Evolutionary conservation across 1,140 invertebrate genomes (phyloP).

Genomic region (Leptinotarsa undecemlineata): DNA sequence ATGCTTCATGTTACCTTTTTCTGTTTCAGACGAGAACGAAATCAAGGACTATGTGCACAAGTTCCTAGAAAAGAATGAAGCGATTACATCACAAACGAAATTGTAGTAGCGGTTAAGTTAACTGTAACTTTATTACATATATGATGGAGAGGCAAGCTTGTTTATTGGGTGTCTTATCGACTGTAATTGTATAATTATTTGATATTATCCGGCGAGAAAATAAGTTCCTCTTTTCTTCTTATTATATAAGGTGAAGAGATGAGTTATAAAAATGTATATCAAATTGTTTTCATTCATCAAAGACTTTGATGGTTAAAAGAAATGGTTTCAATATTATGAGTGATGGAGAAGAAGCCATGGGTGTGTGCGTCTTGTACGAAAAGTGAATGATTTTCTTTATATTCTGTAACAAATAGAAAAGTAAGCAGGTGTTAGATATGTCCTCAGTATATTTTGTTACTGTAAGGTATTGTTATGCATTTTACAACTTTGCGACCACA

Average conservation of each 20-base stretch:
- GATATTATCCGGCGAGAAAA: no score
- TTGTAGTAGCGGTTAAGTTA: constrained; percentile 3
- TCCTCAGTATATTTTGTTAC: not conserved
- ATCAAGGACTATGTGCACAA: constrained; percentile 55
- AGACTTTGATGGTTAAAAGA: no score
- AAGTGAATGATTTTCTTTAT: not conserved
- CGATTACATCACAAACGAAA: constrained; percentile 47
- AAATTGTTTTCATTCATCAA: no score
- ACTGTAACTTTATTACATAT: no score
- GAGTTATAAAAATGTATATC: no score
- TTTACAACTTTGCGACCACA: not conserved
- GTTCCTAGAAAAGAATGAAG: constrained; percentile 50
- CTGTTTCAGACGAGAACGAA: constrained; percentile 55
- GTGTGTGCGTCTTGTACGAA: not conserved
- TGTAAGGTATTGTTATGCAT: not conserved
- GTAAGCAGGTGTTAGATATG: not conserved
- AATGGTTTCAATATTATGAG: no score
- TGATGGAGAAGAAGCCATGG: no score
- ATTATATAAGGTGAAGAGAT: no score
- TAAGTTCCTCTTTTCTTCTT: no score
- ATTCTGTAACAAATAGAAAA: not conserved
- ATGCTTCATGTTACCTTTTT: no score
- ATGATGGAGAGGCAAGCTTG: not conserved
- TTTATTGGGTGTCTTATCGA: not conserved
- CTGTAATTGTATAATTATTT: no score